Evolutionary conservation across 2,888 invertebrate species (phyloP).

Genomic region (Micoletzkya japonica): DNA sequence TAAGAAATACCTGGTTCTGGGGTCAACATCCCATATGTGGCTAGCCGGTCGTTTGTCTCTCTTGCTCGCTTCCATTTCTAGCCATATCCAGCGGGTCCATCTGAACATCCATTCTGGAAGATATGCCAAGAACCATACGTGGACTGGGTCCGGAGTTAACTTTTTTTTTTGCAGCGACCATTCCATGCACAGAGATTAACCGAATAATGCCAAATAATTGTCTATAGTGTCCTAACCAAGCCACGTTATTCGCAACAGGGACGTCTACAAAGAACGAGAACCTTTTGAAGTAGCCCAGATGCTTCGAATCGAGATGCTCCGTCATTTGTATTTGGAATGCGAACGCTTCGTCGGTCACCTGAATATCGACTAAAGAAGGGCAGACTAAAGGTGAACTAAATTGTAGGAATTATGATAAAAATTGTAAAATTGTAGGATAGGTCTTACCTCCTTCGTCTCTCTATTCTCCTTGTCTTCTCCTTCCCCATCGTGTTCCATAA

Average conservation of each 20-base stretch:
- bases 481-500: conserved; percentile 10
- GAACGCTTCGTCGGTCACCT: conserved; percentile 17
- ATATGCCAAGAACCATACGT: not conserved
- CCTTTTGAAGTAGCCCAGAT: conserved; percentile 26
- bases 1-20: conserved; percentile 1
- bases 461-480: conserved; percentile 4
- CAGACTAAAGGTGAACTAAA: too few relatives aligned
- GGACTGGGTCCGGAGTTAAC: too few relatives aligned
- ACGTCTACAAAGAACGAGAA: too few relatives aligned
- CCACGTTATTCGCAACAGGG: too few relatives aligned
- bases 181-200: too few relatives aligned
- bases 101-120: too few relatives aligned
- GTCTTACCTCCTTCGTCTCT: not conserved
- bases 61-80: not conserved
- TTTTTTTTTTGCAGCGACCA: too few relatives aligned
- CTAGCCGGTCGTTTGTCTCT: conserved; percentile 17
- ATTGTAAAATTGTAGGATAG: too few relatives aligned
- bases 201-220: too few relatives aligned
- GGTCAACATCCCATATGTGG: conserved; percentile 8
- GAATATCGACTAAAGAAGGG: too few relatives aligned
- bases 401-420: too few relatives aligned
- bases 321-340: conserved; percentile 27
- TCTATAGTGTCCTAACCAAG: too few relatives aligned
- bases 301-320: conserved; percentile 12
- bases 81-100: conserved; percentile 13